These are phyloP conservation scores for Polypedilum vanderplanki DNA, from an alignment of 1,140 invertebrate species.

Conservation along the genomic window DNA sequence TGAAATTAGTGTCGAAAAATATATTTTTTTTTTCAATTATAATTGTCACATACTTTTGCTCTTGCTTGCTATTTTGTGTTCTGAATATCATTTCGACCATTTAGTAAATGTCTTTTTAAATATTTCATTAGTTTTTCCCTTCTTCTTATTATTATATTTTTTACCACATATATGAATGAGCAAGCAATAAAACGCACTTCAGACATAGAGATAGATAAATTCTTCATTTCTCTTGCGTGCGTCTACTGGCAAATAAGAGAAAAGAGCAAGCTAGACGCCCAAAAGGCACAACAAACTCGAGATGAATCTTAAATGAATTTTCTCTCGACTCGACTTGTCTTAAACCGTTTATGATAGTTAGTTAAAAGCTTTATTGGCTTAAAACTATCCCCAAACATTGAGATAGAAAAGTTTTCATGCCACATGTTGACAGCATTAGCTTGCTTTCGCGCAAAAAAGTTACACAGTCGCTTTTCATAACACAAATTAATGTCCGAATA, in stretches of 20 bases:
- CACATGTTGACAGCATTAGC: neutral
- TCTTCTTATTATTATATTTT: too few relatives aligned
- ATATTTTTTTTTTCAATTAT: constrained; percentile 20
- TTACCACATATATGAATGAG: too few relatives aligned
- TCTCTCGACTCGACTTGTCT: too few relatives aligned
- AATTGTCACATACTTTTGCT: neutral
- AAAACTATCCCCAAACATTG: too few relatives aligned
- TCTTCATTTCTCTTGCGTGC: too few relatives aligned
- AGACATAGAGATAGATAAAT: too few relatives aligned
- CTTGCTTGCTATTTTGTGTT: neutral
- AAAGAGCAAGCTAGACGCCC: neutral
- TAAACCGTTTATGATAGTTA: too few relatives aligned
- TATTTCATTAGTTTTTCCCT: constrained; percentile 7
- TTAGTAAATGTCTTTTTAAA: neutral
- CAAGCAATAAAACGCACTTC: too few relatives aligned
- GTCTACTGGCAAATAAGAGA: neutral
- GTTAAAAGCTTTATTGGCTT: too few relatives aligned
- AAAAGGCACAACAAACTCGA: neutral
- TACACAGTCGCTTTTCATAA: neutral
- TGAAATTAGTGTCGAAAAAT: neutral
- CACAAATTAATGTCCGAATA: neutral
- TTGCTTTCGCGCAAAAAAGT: neutral
- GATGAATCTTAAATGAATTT: neutral
- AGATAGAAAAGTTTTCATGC: neutral
- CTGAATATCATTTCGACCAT: neutral